A percentile compares a stretch with the other conserved stretches of the same genome.
These are phyloP conservation scores for Artibeus jamaicensis DNA, from an alignment of 2,797 vertebrate species.

Conservation along the genomic window DNA sequence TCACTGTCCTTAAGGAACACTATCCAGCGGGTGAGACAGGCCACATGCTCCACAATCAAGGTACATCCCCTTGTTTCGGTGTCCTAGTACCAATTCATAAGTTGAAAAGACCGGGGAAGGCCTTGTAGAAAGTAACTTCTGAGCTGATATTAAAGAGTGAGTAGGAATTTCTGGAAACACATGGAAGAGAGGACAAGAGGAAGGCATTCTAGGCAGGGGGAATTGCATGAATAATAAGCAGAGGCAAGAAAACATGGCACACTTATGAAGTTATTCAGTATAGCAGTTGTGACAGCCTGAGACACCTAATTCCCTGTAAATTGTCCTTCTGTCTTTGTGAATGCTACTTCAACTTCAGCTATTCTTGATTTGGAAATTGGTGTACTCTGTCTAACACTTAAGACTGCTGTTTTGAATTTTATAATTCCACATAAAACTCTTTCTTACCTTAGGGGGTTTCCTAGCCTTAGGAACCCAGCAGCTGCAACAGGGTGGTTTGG, in stretches of 20 bases:
- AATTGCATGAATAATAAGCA: too few species aligned
- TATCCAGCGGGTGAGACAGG: neutral
- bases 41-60: neutral
- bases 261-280: neutral
- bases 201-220: neutral
- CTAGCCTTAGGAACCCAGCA: neutral
- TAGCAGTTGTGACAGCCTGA: neutral
- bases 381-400: neutral
- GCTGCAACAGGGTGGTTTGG: neutral
- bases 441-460: slow-evolving; percentile 52
- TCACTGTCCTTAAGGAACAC: neutral
- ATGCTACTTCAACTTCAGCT: neutral
- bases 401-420: slow-evolving; percentile 27
- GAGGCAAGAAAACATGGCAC: neutral
- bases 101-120: neutral
- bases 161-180: neutral
- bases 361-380: neutral
- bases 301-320: neutral
- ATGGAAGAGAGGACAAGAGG: neutral
- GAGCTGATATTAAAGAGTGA: neutral
- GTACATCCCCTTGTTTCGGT: neutral
- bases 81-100: neutral
- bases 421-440: slow-evolving; percentile 5
- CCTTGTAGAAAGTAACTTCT: neutral
- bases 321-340: neutral